Conservation (phyloP, 2,113 vertebrate genomes). For the Panthera leo region DNA sequence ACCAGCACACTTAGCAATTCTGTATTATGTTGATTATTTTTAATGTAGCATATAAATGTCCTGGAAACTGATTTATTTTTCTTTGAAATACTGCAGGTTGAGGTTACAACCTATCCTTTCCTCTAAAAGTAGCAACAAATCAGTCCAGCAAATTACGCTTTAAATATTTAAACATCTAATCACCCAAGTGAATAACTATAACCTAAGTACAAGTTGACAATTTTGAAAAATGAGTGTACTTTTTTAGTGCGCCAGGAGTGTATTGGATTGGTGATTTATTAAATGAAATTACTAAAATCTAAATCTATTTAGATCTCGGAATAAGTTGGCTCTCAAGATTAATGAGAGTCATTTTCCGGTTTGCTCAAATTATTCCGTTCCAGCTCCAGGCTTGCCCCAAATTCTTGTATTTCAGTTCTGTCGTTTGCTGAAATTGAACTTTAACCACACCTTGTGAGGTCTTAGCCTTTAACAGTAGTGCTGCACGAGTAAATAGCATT, state of each 20-base stretch:
- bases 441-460: background rate
- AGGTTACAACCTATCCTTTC: background rate
- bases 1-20: background rate
- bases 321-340: background rate
- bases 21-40: background rate
- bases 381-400: background rate
- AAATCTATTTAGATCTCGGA: background rate
- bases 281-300: slow-evolving; percentile 12
- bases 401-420: background rate
- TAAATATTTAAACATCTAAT: background rate
- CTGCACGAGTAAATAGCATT: background rate
- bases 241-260: background rate
- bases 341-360: slow-evolving; percentile 1
- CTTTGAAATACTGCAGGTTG: background rate
- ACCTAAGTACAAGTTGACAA: background rate
- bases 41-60: background rate
- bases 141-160: background rate
- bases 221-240: background rate
- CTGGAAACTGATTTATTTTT: background rate
- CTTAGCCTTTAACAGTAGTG: slow-evolving; percentile 1
- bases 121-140: background rate
- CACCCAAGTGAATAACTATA: background rate
- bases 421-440: slow-evolving; percentile 33
- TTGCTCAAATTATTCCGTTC: slow-evolving; percentile 3
- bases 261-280: background rate